These are phyloP conservation scores for Psilopsiagon aymara DNA, from an alignment of 2,113 vertebrate genomes.

Conservation along the genomic window DNA sequence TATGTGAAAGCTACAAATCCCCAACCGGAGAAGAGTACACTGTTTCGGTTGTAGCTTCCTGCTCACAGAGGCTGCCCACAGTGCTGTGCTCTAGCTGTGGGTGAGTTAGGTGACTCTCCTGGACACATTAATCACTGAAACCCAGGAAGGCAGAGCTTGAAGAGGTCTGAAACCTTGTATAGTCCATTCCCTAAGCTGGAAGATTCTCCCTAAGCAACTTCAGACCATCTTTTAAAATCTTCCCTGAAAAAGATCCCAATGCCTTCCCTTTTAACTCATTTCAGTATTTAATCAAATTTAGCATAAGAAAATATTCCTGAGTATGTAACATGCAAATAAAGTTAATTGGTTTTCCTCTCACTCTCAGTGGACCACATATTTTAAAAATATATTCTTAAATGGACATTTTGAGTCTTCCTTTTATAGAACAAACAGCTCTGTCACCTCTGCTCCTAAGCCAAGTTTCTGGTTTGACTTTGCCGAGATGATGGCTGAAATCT, in stretches of 20 bases:
- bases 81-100: not conserved
- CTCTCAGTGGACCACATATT: not conserved
- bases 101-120: not conserved
- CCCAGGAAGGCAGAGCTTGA: not conserved
- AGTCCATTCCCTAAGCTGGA: not conserved
- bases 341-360: not conserved
- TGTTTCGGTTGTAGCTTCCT: not conserved
- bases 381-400: not conserved
- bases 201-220: not conserved
- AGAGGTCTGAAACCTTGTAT: not conserved
- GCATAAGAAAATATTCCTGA: not conserved
- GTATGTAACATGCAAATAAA: not conserved
- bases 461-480: not conserved
- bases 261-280: not conserved
- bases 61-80: not conserved
- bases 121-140: not conserved
- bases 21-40: not conserved
- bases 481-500: not conserved
- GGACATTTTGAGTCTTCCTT: not conserved
- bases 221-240: not conserved
- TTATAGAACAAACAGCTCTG: not conserved
- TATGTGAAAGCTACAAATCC: not conserved
- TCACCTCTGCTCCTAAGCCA: not conserved
- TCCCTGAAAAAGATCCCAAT: not conserved
- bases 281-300: not conserved